Base-by-base conservation (phyloP, 1,140 invertebrate genomes). In the Maniola jurtina region DNA sequence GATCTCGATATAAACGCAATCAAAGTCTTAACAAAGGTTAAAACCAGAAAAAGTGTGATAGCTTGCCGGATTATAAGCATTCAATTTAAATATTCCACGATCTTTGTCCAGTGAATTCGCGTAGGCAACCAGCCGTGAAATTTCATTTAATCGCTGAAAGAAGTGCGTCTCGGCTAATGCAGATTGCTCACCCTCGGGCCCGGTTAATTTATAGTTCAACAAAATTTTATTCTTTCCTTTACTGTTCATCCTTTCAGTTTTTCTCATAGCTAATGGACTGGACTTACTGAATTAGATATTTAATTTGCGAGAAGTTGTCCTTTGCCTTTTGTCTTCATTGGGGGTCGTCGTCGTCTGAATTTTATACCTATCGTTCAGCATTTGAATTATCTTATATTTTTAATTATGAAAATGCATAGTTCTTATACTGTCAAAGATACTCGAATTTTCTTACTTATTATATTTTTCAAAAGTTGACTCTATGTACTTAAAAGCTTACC, bases 121-220 rank as follows among this genome's bases (percentile, higher is more conserved):
- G 81, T 71, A 81, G 79, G 80, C 82, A 82, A 76, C 83, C 77
- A 77, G 77, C 79, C 84, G 81, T 87, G 82, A 89, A 86, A 87
- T 89, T 87, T 87, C 81, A 89, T 89, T 89, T 87, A 89, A 87
- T 89, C 84, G 86, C 73, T 69, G 77, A 82, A 87, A 86, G 83
- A 88, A 86, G 84, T 89, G 84, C 86, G 83, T 87, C 86, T 86
- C 80, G 76, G 78, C 83, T 87, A 86, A 87, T 87, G 86, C 84
- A 87, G 86, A 87, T 89, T 87, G 84, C 68, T 80, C 78, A 68
- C 82, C 84, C 83, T 72, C 72, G 75, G 79, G 75, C 64, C 72
- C 77, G 77, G 80, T 84, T 87, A 89, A 87, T 89, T 89, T 89
- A 87, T 89, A 75, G 82, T 80, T 80, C 79, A 87, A 87, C 83